Percentiles rank a stretch among this genome's conserved stretches.
Conservation (phyloP, 2,113 vertebrate genomes). For the Callipepla californica region DNA sequence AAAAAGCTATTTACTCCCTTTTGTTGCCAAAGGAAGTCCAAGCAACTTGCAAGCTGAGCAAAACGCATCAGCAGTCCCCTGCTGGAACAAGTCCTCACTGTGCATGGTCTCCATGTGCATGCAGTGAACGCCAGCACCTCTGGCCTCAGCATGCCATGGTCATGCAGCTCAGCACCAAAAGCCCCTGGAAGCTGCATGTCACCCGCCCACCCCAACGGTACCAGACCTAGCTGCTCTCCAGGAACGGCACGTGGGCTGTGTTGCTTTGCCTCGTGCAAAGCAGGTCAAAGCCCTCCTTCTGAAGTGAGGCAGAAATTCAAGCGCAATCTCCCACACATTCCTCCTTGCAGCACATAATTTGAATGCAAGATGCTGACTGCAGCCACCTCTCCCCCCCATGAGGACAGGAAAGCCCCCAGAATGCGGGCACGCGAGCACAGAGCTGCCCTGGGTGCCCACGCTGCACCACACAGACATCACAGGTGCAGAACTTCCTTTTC, state of each 20-base stretch:
- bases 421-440: not conserved
- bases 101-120: not conserved
- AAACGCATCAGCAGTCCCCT: not conserved
- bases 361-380: not conserved
- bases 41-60: not conserved
- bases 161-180: conserved; percentile 44
- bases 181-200: not conserved
- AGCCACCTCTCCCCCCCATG: not conserved
- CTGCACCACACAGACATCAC: fast-evolving
- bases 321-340: not conserved
- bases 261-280: not conserved
- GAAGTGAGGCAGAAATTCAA: not conserved
- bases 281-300: not conserved
- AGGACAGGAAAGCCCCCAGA: not conserved
- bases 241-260: fast-evolving
- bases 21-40: not conserved
- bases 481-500: not conserved
- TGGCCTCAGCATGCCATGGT: not conserved
- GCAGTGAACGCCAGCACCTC: not conserved
- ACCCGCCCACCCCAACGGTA: fast-evolving
- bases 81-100: fast-evolving
- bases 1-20: not conserved
- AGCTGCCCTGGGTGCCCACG: fast-evolving
- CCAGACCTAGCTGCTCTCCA: not conserved
- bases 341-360: conserved; percentile 32